These are phyloP conservation scores for Cyanocitta stelleri DNA, from an alignment of 2,113 vertebrate species.

Conservation along the genomic window DNA sequence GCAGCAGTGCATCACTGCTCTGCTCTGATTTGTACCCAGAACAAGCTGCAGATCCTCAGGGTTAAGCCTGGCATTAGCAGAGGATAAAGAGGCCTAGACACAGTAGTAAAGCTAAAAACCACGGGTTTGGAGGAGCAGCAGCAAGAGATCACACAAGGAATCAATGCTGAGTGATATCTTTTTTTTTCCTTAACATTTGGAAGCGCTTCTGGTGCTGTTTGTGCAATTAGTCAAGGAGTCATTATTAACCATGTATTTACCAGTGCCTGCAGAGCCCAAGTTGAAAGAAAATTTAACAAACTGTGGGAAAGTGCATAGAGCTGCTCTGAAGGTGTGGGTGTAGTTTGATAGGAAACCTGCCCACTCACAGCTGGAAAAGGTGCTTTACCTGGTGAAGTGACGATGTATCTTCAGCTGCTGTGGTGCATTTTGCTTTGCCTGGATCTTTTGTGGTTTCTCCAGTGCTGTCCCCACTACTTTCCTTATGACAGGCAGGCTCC, in stretches of 20 bases:
- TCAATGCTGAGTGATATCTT: neutral
- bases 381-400: neutral
- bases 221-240: neutral
- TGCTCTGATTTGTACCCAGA: neutral
- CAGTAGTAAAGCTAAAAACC: neutral
- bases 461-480: fast-evolving
- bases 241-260: neutral
- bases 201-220: neutral
- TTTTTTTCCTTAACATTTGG: neutral
- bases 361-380: neutral
- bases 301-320: neutral
- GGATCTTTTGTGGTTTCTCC: neutral
- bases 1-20: neutral
- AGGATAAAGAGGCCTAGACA: neutral
- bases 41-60: neutral
- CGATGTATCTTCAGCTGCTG: fast-evolving
- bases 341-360: neutral
- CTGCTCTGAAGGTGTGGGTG: neutral
- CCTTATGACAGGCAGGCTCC: neutral
- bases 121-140: neutral
- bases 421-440: neutral
- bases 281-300: neutral
- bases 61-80: conserved; percentile 31
- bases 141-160: neutral
- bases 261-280: neutral